Evolutionary conservation across 2,113 vertebrate genomes (phyloP).

Genomic region (Scomber scombrus): DNA sequence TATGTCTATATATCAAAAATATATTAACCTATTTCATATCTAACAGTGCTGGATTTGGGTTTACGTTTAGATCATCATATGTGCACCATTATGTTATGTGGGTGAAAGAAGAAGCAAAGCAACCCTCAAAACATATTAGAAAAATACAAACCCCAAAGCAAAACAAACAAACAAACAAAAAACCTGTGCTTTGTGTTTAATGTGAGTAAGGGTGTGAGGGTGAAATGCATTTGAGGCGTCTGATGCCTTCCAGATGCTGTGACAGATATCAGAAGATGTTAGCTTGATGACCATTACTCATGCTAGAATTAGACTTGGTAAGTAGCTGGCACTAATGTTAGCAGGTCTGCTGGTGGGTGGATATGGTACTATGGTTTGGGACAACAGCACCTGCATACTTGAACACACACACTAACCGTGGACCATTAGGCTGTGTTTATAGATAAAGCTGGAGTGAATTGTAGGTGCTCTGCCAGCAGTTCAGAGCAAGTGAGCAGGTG

Average conservation of each 20-base stretch:
- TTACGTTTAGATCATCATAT: not conserved
- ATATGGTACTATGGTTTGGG: not conserved
- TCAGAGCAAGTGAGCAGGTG: constrained; percentile 26
- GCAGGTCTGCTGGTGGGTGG: constrained; percentile 24
- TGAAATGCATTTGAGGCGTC: constrained; percentile 20
- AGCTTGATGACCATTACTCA: constrained; percentile 58
- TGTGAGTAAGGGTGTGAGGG: constrained; percentile 18
- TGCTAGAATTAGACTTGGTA: constrained; percentile 53
- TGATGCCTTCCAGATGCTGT: constrained; percentile 39
- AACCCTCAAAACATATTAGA: not conserved
- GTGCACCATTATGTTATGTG: not conserved
- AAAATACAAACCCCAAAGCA: constrained; percentile 6
- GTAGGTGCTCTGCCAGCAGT: constrained; percentile 41
- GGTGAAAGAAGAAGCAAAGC: not conserved
- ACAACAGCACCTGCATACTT: constrained; percentile 8
- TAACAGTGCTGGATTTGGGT: not conserved
- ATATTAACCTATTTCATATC: not conserved
- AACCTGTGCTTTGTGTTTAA: constrained; percentile 1
- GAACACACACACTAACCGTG: not conserved
- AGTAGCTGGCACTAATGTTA: constrained; percentile 47
- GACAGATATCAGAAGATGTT: constrained; percentile 54
- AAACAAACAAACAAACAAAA: not conserved
- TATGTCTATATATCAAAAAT: not conserved
- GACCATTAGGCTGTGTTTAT: constrained; percentile 36
- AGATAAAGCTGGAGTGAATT: constrained; percentile 59